Conservation (phyloP, 2,113 vertebrate species). For the Girardinichthys multiradiatus region DNA sequence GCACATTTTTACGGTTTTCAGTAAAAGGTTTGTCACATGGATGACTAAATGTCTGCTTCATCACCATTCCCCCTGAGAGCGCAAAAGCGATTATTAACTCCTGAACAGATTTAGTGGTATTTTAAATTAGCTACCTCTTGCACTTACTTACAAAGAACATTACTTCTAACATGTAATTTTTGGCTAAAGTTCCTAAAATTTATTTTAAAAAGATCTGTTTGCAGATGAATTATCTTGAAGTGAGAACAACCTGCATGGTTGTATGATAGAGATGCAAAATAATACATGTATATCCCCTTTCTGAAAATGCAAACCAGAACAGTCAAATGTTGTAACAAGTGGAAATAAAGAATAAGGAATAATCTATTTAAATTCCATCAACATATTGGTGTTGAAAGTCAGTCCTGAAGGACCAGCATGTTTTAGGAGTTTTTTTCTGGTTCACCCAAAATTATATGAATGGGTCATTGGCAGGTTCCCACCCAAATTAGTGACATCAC, state of each 20-base stretch:
- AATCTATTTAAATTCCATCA: background rate
- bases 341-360: background rate
- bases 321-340: background rate
- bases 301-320: background rate
- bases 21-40: background rate
- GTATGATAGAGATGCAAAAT: background rate
- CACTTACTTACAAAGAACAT: background rate
- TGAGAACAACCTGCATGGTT: background rate
- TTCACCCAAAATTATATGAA: background rate
- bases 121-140: background rate
- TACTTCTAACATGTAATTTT: background rate
- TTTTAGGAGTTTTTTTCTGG: background rate
- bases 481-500: background rate
- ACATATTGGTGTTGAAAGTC: background rate
- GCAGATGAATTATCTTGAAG: no score
- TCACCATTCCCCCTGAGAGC: slow-evolving; percentile 1
- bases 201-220: background rate
- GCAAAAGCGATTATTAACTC: slow-evolving; percentile 9
- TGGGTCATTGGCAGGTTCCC: background rate
- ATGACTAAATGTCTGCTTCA: background rate
- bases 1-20: slow-evolving; percentile 7
- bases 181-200: background rate
- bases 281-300: background rate
- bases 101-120: slow-evolving; percentile 14
- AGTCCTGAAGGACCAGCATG: background rate